Conservation (phyloP, 2,797 vertebrate genomes). For the Eulemur coronatus region DNA sequence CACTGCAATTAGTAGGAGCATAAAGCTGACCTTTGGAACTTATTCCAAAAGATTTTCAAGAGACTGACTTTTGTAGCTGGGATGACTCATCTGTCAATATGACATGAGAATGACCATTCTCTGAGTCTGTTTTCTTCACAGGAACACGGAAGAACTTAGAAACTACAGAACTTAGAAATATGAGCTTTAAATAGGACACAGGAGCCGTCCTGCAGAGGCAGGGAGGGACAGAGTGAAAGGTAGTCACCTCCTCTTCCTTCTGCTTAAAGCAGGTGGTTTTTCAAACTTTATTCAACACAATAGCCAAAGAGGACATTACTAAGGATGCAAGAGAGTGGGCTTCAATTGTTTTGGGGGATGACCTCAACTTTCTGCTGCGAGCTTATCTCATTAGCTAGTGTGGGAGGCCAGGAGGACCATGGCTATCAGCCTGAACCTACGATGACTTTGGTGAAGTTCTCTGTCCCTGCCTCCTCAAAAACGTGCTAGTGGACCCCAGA, state of each 20-base stretch:
- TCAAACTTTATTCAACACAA: background rate
- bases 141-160: background rate
- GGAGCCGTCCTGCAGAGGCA: background rate
- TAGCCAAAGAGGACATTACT: background rate
- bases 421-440: background rate
- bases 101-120: background rate
- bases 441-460: background rate
- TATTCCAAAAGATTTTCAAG: background rate
- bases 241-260: background rate
- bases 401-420: background rate
- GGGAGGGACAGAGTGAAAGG: background rate
- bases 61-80: background rate
- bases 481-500: background rate
- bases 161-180: background rate
- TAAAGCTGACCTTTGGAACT: background rate
- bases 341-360: background rate
- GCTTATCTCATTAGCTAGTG: background rate
- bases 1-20: background rate
- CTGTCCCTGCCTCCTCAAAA: background rate
- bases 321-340: background rate
- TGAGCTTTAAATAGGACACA: background rate
- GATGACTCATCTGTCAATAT: background rate
- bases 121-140: background rate
- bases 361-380: background rate
- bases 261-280: background rate